Evolutionary conservation across 2,113 vertebrate species (phyloP).

Genomic region (Dinomys branickii): DNA sequence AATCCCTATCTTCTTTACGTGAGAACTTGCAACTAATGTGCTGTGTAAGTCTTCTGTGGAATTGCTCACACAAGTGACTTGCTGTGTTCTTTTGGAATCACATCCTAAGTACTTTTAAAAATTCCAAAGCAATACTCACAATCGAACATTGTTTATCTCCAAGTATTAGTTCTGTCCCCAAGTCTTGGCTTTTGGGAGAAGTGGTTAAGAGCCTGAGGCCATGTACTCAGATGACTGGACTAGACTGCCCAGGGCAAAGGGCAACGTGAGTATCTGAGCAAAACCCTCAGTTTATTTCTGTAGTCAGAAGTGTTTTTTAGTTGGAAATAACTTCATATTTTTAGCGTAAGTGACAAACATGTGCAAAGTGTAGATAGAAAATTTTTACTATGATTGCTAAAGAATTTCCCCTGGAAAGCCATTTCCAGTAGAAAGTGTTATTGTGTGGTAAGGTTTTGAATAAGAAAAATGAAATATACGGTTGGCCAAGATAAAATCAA

Average conservation of each 20-base stretch:
- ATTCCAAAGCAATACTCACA: neutral
- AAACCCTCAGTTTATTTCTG: slow-evolving; percentile 10
- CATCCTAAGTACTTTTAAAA: neutral
- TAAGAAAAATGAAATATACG: slow-evolving; percentile 23
- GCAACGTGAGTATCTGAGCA: neutral
- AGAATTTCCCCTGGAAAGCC: slow-evolving; percentile 27
- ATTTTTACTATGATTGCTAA: neutral
- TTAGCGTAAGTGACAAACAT: slow-evolving; percentile 21
- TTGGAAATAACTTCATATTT: slow-evolving; percentile 34
- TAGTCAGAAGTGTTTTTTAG: slow-evolving; percentile 8
- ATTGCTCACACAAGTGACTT: neutral
- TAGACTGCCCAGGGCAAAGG: neutral
- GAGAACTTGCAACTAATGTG: neutral
- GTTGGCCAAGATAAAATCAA: neutral
- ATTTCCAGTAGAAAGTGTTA: slow-evolving; percentile 31
- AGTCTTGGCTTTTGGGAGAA: neutral
- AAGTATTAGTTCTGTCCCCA: neutral
- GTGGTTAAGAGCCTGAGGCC: neutral
- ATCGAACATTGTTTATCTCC: neutral
- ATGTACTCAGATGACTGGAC: neutral
- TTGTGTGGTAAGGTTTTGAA: neutral
- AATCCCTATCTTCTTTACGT: neutral
- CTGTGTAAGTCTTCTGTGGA: neutral
- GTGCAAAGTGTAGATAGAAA: slow-evolving; percentile 7
- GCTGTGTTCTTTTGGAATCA: neutral